These are phyloP conservation scores for Acleris laterana DNA, from an alignment of 2,888 invertebrate species.

Conservation along the genomic window DNA sequence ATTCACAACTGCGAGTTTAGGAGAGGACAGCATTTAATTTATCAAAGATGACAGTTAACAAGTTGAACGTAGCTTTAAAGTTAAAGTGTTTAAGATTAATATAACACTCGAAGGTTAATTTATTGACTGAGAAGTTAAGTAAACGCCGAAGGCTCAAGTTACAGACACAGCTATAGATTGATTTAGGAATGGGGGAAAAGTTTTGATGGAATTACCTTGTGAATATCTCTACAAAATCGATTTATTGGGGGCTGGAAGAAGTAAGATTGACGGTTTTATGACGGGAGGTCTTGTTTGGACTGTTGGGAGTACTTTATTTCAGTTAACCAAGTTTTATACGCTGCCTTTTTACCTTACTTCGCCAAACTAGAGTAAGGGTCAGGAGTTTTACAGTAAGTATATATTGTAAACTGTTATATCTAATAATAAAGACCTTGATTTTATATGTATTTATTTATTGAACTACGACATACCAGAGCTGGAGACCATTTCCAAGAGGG, in stretches of 20 bases:
- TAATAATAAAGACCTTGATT: too few species aligned
- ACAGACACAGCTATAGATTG: constrained; percentile 23
- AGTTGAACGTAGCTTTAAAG: background rate
- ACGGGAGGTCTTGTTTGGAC: constrained; percentile 18
- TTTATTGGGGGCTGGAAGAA: constrained; percentile 40
- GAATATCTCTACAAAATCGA: constrained; percentile 42
- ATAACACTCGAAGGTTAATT: constrained; percentile 4
- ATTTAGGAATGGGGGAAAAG: constrained; percentile 35
- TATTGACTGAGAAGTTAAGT: constrained; percentile 1
- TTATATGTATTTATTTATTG: too few species aligned
- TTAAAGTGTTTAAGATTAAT: constrained; percentile 10
- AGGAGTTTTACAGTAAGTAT: too few species aligned
- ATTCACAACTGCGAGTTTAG: background rate
- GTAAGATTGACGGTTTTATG: constrained; percentile 40
- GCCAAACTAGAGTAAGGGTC: background rate
- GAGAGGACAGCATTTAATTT: background rate
- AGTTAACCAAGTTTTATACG: constrained; percentile 16
- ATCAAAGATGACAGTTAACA: background rate
- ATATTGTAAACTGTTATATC: too few species aligned
- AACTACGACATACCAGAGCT: too few species aligned
- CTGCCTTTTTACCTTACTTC: background rate
- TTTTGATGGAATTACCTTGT: constrained; percentile 40
- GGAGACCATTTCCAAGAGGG: too few species aligned
- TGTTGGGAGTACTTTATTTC: constrained; percentile 26
- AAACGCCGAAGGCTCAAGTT: constrained; percentile 1